phyloP scores from a whole-genome alignment of 92 coral and sea anemone species.

The Porites divaricata region DNA sequence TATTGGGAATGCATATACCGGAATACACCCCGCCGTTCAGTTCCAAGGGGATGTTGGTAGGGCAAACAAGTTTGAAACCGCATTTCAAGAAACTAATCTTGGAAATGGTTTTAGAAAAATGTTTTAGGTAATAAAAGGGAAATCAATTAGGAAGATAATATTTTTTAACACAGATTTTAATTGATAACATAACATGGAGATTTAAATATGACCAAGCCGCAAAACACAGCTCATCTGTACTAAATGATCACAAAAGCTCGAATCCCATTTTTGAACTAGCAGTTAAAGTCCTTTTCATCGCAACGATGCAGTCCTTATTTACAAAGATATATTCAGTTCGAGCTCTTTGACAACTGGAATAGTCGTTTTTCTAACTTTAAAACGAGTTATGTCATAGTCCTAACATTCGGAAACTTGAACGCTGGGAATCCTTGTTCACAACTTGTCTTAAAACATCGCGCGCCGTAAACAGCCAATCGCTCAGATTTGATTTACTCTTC shows the following conservation, averaged over 20 bases:
- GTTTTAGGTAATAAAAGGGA: not conserved
- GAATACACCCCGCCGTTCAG: no score
- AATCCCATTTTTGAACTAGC: slow-evolving; percentile 23
- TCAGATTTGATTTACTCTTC: slow-evolving; percentile 30
- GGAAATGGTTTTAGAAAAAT: no score
- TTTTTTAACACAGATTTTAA: slow-evolving; percentile 29
- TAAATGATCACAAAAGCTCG: slow-evolving; percentile 29
- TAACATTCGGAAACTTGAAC: slow-evolving; percentile 1
- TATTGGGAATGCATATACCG: no score
- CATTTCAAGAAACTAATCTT: no score
- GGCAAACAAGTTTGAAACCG: no score
- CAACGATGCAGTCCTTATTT: slow-evolving; percentile 58
- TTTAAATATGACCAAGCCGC: slow-evolving; percentile 18
- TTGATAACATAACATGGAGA: slow-evolving; percentile 25
- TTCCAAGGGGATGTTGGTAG: no score
- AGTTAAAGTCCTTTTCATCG: slow-evolving; percentile 31
- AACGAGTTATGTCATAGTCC: not conserved
- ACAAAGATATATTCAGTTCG: slow-evolving; percentile 56
- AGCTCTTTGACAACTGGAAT: slow-evolving; percentile 29
- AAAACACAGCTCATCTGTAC: slow-evolving; percentile 26
- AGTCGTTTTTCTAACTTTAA: slow-evolving; percentile 43
- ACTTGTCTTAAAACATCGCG: slow-evolving; percentile 26
- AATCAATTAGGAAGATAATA: no score
- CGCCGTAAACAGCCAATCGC: not conserved
- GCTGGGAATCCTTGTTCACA: not conserved